Percentiles rank a stretch among this genome's conserved stretches.
Evolutionary conservation across 2,888 invertebrate species (phyloP).

Genomic region (Nomada ruficornis): DNA sequence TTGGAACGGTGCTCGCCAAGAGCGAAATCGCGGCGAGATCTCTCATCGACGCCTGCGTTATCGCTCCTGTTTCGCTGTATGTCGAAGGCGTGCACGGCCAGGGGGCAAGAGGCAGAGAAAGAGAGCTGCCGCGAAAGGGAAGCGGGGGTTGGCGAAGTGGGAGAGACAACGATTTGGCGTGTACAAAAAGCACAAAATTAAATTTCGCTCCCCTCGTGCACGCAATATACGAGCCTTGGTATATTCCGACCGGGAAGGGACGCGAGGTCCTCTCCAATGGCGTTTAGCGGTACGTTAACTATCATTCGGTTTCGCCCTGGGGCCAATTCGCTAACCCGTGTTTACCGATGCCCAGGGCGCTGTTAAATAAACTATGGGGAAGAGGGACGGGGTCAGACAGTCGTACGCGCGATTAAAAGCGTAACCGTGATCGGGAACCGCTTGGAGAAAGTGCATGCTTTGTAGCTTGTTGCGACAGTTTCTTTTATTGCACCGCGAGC

Average conservation of each 20-base stretch:
- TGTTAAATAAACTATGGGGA: constrained; percentile 83
- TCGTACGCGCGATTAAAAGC: constrained; percentile 73
- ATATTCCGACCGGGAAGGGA: constrained; percentile 65
- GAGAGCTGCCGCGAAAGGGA: constrained; percentile 9
- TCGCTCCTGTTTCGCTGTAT: constrained; percentile 56
- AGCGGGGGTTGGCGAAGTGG: constrained; percentile 41
- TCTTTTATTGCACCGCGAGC: not conserved
- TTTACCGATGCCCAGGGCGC: constrained; percentile 84
- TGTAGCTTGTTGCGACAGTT: not conserved
- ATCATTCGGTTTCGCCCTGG: constrained; percentile 82
- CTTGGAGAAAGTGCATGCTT: constrained; percentile 37
- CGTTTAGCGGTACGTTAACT: constrained; percentile 84
- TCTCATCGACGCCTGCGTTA: constrained; percentile 66
- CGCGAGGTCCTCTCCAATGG: constrained; percentile 80
- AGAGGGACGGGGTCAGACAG: constrained; percentile 68
- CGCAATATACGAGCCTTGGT: constrained; percentile 78
- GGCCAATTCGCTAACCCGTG: constrained; percentile 84
- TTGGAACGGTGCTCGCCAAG: constrained; percentile 1
- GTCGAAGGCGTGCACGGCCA: constrained; percentile 29
- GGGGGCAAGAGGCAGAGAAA: constrained; percentile 18
- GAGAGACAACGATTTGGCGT: constrained; percentile 78
- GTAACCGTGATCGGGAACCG: constrained; percentile 58
- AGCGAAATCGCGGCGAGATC: constrained; percentile 62
- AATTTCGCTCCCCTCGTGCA: constrained; percentile 82
- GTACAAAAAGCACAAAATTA: constrained; percentile 84